Evolutionary conservation across 2,797 vertebrate species (phyloP).

Genomic region (Manis pentadactyla): DNA sequence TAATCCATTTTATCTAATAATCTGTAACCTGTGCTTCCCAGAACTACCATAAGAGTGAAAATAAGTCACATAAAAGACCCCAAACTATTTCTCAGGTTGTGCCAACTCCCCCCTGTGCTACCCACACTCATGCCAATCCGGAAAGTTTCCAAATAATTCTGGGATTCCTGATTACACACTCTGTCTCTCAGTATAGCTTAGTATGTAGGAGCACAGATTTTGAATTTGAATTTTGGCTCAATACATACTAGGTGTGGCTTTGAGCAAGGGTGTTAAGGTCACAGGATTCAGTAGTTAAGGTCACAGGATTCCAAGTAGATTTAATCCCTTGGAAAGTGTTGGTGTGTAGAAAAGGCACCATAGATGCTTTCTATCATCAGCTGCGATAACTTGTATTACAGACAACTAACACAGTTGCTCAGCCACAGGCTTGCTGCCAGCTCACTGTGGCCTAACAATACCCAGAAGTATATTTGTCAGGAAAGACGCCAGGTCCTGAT

Average conservation of each 20-base stretch:
- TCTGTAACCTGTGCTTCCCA: background rate
- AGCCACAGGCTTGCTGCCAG: background rate
- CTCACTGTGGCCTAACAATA: background rate
- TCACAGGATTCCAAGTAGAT: background rate
- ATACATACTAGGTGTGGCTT: background rate
- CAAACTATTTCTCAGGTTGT: background rate
- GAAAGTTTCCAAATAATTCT: background rate
- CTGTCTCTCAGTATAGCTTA: background rate
- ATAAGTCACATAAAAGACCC: background rate
- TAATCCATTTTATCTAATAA: background rate
- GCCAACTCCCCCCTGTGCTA: background rate
- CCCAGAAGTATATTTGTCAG: background rate
- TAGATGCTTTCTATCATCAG: background rate
- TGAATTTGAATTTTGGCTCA: background rate
- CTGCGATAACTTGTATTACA: background rate
- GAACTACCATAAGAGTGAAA: background rate
- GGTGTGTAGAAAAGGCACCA: background rate
- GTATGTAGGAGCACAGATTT: background rate
- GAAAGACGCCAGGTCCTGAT: background rate
- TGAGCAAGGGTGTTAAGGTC: background rate
- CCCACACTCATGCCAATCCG: background rate
- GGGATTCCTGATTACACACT: background rate
- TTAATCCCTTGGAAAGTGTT: background rate
- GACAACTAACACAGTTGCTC: background rate
- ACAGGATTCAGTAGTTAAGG: background rate